Conservation (phyloP, 37 sponge, comb jelly and placozoan species). For the Lycopodina hypogea region DNA sequence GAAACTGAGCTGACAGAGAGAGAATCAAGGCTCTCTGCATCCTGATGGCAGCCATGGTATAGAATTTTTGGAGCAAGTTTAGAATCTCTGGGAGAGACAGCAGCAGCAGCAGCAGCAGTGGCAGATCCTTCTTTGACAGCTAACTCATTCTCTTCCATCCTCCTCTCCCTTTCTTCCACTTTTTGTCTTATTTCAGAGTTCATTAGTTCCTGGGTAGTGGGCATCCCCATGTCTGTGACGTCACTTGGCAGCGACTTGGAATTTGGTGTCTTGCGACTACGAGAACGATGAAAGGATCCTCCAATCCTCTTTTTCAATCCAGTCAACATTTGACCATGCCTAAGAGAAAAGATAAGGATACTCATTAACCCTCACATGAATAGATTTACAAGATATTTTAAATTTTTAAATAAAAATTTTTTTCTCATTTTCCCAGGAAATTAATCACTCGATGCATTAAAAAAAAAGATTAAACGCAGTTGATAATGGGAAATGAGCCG, state of each 20-base stretch:
- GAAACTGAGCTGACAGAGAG: constrained; percentile 30
- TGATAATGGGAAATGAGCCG: no score
- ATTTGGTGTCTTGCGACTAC: background rate
- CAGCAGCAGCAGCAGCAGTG: background rate
- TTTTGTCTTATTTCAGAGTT: background rate
- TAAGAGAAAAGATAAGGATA: background rate
- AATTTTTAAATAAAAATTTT: background rate
- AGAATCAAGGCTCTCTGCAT: constrained; percentile 25
- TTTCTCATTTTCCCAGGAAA: background rate
- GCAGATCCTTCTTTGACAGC: no score
- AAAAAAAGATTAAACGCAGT: no score
- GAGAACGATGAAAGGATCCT: background rate
- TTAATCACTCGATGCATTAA: background rate
- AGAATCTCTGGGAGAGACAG: background rate
- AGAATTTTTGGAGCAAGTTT: background rate
- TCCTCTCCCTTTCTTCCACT: background rate
- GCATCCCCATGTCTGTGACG: background rate
- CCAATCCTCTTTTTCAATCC: constrained; percentile 12
- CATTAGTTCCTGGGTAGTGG: background rate
- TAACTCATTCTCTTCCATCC: background rate
- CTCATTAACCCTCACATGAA: no score
- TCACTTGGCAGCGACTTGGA: background rate
- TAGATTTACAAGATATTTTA: no score
- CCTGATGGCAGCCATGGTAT: constrained; percentile 4
- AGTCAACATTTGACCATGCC: constrained; percentile 1